Base-by-base conservation (phyloP, 2,888 invertebrate genomes). In the Aporophyla lueneburgensis region DNA sequence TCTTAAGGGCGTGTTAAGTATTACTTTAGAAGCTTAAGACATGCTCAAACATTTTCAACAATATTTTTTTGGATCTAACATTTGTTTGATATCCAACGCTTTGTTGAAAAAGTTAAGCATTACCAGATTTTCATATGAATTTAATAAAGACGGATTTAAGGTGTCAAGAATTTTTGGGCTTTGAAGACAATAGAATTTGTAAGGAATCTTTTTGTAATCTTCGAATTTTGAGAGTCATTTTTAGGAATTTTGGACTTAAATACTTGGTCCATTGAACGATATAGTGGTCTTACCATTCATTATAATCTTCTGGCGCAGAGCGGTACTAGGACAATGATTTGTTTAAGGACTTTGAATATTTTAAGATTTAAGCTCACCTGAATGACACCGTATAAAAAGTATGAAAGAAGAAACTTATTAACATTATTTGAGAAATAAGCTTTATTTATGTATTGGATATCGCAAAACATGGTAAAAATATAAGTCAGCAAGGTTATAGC, bases 1-100 rank as follows among this genome's bases (percentile, higher is more conserved):
- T 71, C 88, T 88, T 88, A 89, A 91, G 89, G 86, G 88, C 88
- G 89, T 89, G 89, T 88, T 90, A 91, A 91, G 90, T 87, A 88
- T 81, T 83, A 88, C 92, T 91, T 88, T 85, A 87, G 87, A 76
- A 83, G 88, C 87, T 86, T 86, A 86, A 89, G 88, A 87, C 80
- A 78, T 80, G 21, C 88, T 88, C 87, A 83, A 86, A 86, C 84
- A 89, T 87, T 91, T 91, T 86, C 71, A 85, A 82, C 71, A 87
- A 84, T 80, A 79, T 88, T 89, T 88, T 85, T 85, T 68, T 78
- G 76, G 33, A 3, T 74, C 78, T 61, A 54, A 74, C 68, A 65
- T 88, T 84, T 87, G 83, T 88, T 87, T 87, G 83, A 82, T 87
- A 78, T 80, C 46, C 77, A 74, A 80, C 72, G 66, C 74, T 62